phyloP scores from a whole-genome alignment of 2,888 invertebrate species.

The Acleris literana region DNA sequence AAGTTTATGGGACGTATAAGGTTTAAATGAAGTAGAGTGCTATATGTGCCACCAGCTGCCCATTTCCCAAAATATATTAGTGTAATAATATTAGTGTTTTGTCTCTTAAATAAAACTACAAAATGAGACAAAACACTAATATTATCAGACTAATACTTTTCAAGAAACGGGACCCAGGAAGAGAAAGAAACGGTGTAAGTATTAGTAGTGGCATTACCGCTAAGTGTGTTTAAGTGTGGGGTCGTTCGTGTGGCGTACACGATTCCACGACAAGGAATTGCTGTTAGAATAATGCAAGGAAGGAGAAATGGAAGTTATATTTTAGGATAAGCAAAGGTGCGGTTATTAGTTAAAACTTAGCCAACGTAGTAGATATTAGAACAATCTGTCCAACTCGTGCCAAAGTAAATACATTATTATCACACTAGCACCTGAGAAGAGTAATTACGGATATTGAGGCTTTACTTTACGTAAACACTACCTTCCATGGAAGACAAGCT shows the following conservation, averaged over 20 bases:
- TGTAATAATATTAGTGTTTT: no score
- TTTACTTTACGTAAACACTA: conserved; percentile 39
- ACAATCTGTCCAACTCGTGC: background rate
- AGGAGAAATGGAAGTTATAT: no score
- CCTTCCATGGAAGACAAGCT: conserved; percentile 23
- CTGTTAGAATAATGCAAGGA: no score
- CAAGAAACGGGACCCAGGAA: no score
- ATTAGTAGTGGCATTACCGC: background rate
- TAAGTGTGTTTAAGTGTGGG: conserved; percentile 1
- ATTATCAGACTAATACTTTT: no score
- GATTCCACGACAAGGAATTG: background rate
- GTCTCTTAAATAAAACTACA: no score
- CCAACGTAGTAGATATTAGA: no score
- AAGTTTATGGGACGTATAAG: background rate
- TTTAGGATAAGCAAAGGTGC: no score
- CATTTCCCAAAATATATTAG: no score
- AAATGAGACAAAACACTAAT: no score
- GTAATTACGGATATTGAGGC: conserved; percentile 36
- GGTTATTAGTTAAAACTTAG: no score
- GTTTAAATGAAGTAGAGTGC: background rate
- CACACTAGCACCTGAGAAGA: background rate
- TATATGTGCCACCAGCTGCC: background rate
- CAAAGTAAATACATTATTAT: conserved; percentile 12
- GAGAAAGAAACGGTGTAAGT: background rate
- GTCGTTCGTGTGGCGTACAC: background rate